Evolutionary conservation across 1,140 invertebrate genomes (phyloP), one percentile per base, ranked within the genome.

Genomic region (Drosophila takahashii): DNA sequence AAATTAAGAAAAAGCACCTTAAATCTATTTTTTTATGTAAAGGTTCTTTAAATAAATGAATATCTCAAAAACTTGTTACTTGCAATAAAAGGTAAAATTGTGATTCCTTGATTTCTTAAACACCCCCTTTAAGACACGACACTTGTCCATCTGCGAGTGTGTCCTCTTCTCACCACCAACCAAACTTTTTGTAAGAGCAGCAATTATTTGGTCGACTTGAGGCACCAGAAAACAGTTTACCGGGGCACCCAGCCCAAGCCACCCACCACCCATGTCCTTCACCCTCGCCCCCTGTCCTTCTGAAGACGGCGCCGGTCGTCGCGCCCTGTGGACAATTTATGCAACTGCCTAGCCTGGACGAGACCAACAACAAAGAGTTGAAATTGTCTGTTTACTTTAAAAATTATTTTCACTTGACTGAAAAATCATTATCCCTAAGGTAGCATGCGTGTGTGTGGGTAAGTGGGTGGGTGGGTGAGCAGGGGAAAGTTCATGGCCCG

Each of bases 371-470:
- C 75, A 77, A 79, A 61, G 61, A 79, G 71, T 74, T 79, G 58
- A 75, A 86, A 72, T 75, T 86, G 83, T 83, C 65, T 83, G 71
- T 87, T 89, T 87, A 77, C 77, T 87, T 87, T 84, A 74, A 87
- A 87, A 89, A 90, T 90, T 81, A 90, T 90, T 76, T 90, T 86
- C 89, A 90, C 84, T 90, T 91, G 83, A 90, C 79, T 91, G 87
- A 81, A 90, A 90, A 90, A 90, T 90, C 87, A 90, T 90, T 90
- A 85, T 91, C 84, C 89, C 77, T 78, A 73, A 84, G 79, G 84
- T 87, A 87, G 76, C 77, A 74, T 60, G 56, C 56, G 41, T 52
- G 69, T 61, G 54, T 59, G 51, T 27, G 15, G 10, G 47, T 29
- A 29, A 22, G 22, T 22, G 1, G 22, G 22, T 22, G 22, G 22